Base-by-base conservation (phyloP, 2,113 vertebrate genomes). In the Pogonocichla stellata region DNA sequence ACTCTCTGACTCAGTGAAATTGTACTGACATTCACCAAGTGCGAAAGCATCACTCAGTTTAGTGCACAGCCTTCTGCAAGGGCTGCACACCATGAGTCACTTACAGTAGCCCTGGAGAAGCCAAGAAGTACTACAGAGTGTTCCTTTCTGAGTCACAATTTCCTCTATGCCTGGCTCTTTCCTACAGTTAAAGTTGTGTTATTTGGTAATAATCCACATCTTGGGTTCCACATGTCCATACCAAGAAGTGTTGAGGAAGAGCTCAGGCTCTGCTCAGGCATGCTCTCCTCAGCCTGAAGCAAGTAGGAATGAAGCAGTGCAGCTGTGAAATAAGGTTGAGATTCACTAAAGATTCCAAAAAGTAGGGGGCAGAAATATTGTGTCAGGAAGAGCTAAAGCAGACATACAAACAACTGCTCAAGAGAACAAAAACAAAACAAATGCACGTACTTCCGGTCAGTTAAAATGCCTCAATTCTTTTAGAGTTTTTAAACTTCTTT, bases 101-200 rank as follows among this genome's bases (percentile, higher is more conserved):
- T 81, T 80, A 33, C 43, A 60, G 60, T 74, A 90, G 38, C 26
- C 82, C 56, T 61, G 34, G 62, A 78, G 74, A 78, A 90, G 54
- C 45, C 74, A 69, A 83, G 34, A 85, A 79, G 43, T 69, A 48
- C 40, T 60, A 31, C 48, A 40, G 19, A 33, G 26, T 40, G 33
- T 73, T 94, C 74, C 48, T 82, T 51, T 92, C 80, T 88, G 88
- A 93, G 71, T 96, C 88, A 94, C 43, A 42, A 29, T 92, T 97
- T 94, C 85, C 65, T 88, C 38, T 42, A 16, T 0, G 0, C 71
- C 42, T 77, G 81, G 58, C 34, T 80, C 16, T 66, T 83, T 86
- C 36, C n/a, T 72, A 25, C 40, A 47, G 86, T 36, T 86, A 56
- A 80, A 83, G 26, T 45, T 85, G 85, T 54, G 73, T 69, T 45